Conservation (phyloP, 2,113 vertebrate species). For the Ptilorrhoa leucosticta region DNA sequence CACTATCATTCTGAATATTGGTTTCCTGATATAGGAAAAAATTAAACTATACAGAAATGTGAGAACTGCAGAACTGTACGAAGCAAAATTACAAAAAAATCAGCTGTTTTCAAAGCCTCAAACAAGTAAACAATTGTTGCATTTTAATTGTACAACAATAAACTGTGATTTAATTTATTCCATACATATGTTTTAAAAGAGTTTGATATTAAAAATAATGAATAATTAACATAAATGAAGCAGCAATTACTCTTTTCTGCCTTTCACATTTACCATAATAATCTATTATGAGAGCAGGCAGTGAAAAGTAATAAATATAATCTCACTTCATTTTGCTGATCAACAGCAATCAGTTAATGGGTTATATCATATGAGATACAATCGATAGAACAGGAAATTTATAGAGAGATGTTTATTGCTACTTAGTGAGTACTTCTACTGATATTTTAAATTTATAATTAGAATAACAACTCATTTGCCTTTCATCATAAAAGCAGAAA, state of each 20-base stretch:
- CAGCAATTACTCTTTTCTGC: background rate
- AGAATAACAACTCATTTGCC: slow-evolving; percentile 21
- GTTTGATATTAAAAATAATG: background rate
- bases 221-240: background rate
- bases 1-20: background rate
- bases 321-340: slow-evolving; percentile 26
- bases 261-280: background rate
- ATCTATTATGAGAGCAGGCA: background rate
- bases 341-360: slow-evolving; percentile 28
- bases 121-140: background rate
- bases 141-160: background rate
- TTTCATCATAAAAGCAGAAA: slow-evolving; percentile 9
- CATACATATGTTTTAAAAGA: background rate
- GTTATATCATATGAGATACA: slow-evolving; percentile 8
- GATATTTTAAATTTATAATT: slow-evolving; percentile 40
- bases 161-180: background rate
- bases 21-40: background rate
- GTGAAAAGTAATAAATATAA: slow-evolving; percentile 25
- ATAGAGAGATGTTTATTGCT: slow-evolving; percentile 12
- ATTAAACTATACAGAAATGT: background rate
- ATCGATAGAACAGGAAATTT: slow-evolving; percentile 46
- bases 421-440: background rate
- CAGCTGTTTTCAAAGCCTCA: background rate
- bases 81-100: background rate
- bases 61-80: background rate